These are phyloP conservation scores for Allophyes oxyacanthae DNA, from an alignment of 2,888 invertebrate genomes.

Conservation along the genomic window DNA sequence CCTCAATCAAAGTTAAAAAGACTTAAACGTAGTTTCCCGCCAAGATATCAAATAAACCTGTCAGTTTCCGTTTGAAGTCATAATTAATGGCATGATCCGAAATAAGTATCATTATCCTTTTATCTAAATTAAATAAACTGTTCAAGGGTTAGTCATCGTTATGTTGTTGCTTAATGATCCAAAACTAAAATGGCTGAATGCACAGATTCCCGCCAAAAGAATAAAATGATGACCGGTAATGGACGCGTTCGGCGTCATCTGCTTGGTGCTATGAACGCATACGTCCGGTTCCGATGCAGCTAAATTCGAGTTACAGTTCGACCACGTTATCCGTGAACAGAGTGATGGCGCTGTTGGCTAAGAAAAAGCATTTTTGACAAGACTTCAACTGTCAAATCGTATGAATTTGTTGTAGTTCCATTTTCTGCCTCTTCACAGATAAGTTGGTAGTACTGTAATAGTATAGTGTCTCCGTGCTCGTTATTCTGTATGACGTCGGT, in stretches of 20 bases:
- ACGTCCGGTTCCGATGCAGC: slow-evolving; percentile 74
- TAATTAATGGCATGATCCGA: slow-evolving; percentile 27
- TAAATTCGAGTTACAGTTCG: slow-evolving; percentile 71
- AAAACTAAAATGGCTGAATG: slow-evolving; percentile 46
- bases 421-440: no score
- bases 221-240: slow-evolving; percentile 76
- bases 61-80: slow-evolving; percentile 21
- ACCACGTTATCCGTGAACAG: no score
- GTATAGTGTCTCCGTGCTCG: slow-evolving; percentile 40
- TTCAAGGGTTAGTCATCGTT: slow-evolving; percentile 18
- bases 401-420: no score
- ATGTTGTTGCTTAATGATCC: slow-evolving; percentile 37
- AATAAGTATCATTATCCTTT: slow-evolving; percentile 17
- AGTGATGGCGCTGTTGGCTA: no score
- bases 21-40: background rate
- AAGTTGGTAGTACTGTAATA: no score
- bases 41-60: slow-evolving; percentile 34
- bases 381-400: no score
- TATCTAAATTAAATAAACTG: slow-evolving; percentile 21
- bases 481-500: slow-evolving; percentile 30
- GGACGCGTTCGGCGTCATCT: slow-evolving; percentile 67
- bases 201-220: slow-evolving; percentile 63
- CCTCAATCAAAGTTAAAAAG: slow-evolving; percentile 8
- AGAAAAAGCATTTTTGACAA: no score
- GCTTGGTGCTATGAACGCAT: slow-evolving; percentile 61